Evolutionary conservation across 1,140 invertebrate species (phyloP).

Genomic region (Pseudachorutes palmiensis): DNA sequence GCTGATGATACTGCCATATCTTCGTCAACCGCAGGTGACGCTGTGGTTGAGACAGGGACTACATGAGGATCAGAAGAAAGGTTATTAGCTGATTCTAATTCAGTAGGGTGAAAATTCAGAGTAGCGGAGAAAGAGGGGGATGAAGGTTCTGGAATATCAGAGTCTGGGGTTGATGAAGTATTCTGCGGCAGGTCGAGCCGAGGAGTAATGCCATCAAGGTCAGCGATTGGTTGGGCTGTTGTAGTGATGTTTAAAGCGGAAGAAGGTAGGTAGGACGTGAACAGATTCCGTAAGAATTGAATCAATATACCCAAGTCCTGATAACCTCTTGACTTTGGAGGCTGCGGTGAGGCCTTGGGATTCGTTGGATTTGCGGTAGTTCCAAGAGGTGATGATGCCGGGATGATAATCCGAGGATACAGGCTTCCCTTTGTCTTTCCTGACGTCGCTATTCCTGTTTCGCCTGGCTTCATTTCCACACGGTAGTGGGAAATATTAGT

Average conservation of each 20-base stretch:
- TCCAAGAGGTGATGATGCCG: background rate
- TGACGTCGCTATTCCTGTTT: background rate
- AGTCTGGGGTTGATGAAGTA: too few species aligned
- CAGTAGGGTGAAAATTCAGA: too few species aligned
- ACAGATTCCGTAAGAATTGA: constrained; percentile 20
- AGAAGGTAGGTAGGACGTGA: constrained; percentile 12
- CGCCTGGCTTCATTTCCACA: background rate
- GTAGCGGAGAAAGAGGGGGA: too few species aligned
- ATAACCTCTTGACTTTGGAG: background rate
- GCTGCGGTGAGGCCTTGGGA: too few species aligned
- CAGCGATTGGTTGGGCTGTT: background rate
- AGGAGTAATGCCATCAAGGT: too few species aligned
- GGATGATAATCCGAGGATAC: background rate
- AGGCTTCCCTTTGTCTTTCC: background rate
- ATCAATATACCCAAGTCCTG: constrained; percentile 20
- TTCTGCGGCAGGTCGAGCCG: too few species aligned
- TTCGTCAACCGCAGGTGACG: too few species aligned
- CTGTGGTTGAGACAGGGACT: too few species aligned
- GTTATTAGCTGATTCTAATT: too few species aligned
- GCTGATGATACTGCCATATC: too few species aligned
- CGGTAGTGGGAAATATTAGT: background rate
- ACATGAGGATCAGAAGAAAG: too few species aligned
- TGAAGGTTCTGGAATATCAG: too few species aligned
- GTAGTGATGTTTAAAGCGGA: constrained; percentile 1
- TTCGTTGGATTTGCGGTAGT: background rate